These are phyloP conservation scores for Bambusicola thoracicus DNA, from an alignment of 2,113 vertebrate genomes.

Conservation along the genomic window DNA sequence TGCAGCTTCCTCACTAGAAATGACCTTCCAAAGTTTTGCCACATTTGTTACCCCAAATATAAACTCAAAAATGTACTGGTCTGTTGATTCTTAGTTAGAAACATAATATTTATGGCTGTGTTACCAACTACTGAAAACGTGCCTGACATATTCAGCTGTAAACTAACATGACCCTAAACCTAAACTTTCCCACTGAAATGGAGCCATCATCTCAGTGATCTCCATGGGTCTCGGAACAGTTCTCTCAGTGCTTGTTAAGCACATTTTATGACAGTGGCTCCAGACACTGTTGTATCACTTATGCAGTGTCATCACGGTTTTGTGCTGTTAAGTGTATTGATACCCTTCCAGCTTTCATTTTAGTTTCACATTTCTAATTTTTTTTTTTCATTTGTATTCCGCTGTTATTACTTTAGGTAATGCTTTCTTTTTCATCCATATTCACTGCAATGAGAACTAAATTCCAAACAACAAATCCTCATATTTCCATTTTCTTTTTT, in stretches of 20 bases:
- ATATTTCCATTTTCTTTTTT: background rate
- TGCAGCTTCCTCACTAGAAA: background rate
- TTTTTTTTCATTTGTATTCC: background rate
- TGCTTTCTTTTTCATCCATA: background rate
- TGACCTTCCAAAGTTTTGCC: background rate
- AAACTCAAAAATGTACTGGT: background rate
- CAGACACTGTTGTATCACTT: background rate
- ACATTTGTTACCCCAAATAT: background rate
- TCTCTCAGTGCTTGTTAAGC: background rate
- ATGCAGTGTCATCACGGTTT: background rate
- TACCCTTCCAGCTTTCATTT: background rate
- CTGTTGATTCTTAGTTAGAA: background rate
- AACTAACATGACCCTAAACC: background rate
- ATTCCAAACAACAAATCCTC: background rate
- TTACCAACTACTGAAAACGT: conserved; percentile 2
- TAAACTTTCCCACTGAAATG: background rate
- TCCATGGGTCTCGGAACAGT: background rate
- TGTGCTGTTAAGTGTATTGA: background rate
- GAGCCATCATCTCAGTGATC: background rate
- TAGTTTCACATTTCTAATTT: background rate
- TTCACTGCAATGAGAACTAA: background rate
- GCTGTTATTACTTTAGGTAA: background rate
- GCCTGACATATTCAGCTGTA: background rate
- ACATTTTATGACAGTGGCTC: conserved; percentile 1
- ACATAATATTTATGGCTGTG: background rate